phyloP scores from a whole-genome alignment of 2,113 vertebrate species.

The Acrocephalus kingi region DNA sequence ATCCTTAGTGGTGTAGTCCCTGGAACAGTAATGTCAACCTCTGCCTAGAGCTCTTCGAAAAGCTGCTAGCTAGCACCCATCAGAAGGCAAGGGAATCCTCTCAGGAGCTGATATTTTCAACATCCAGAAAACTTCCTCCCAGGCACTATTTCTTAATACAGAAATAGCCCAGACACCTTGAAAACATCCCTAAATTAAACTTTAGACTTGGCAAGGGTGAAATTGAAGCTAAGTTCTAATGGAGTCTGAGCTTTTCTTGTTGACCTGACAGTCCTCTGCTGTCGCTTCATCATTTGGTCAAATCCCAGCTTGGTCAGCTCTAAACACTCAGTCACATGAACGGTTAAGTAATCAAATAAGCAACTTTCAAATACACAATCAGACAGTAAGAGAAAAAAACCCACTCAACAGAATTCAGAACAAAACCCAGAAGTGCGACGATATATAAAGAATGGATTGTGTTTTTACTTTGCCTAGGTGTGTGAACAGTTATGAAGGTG shows the following conservation, averaged over 20 bases:
- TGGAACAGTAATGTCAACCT: not conserved
- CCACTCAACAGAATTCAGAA: not conserved
- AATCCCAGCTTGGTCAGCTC: not conserved
- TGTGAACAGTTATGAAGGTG: not conserved
- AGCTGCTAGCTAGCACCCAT: not conserved
- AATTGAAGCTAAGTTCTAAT: not conserved
- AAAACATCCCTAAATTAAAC: not conserved
- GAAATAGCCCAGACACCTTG: not conserved
- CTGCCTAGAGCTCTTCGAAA: not conserved
- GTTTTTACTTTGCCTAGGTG: not conserved
- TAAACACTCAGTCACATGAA: not conserved
- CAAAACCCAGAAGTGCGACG: not conserved
- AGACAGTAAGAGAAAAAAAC: not conserved
- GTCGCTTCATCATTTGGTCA: not conserved
- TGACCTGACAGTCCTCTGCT: not conserved
- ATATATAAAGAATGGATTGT: not conserved
- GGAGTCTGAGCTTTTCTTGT: not conserved
- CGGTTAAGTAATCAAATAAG: not conserved
- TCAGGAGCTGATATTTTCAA: not conserved
- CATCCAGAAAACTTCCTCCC: not conserved
- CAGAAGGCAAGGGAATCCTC: not conserved
- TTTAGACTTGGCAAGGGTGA: not conserved
- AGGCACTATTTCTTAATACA: not conserved
- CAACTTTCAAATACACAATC: not conserved
- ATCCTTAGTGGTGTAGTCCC: fast-evolving